Conservation (phyloP, 2,113 vertebrate species). For the Clarias gariepinus region DNA sequence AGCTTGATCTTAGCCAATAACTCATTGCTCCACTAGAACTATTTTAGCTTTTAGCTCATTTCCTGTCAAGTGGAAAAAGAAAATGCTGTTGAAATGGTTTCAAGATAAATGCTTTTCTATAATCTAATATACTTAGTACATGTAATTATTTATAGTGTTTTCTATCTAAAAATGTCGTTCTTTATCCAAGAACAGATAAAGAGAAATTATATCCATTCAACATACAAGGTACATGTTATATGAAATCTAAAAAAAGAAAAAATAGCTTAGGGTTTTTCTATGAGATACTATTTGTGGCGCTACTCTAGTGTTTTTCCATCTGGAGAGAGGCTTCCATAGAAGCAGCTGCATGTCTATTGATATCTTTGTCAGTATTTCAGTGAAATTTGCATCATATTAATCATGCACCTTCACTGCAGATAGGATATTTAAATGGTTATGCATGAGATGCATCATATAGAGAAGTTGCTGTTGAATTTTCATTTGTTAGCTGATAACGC, state of each 20-base stretch:
- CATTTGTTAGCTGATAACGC: slow-evolving; percentile 40
- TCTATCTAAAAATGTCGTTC: not conserved
- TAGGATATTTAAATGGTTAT: slow-evolving; percentile 33
- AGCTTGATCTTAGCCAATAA: not conserved
- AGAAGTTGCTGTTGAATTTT: slow-evolving; percentile 20
- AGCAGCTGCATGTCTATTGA: slow-evolving; percentile 47
- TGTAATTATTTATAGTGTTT: not conserved
- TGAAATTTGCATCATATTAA: slow-evolving; percentile 53
- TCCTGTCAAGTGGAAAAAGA: not conserved
- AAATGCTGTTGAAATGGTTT: not conserved
- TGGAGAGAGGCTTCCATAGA: slow-evolving; percentile 17
- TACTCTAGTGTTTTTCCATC: slow-evolving; percentile 20
- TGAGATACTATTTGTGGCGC: slow-evolving; percentile 7
- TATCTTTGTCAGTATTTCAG: slow-evolving; percentile 52
- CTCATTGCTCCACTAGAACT: not conserved
- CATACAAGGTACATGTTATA: not conserved
- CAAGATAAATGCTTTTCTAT: not conserved
- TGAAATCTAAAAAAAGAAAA: slow-evolving; percentile 23
- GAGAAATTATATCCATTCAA: not conserved
- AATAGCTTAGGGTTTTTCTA: slow-evolving; percentile 19
- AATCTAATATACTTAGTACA: not conserved
- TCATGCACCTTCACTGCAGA: slow-evolving; percentile 47
- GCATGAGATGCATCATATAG: slow-evolving; percentile 39
- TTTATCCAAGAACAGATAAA: not conserved
- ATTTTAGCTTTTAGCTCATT: not conserved